Percentiles rank a stretch among this genome's conserved stretches.
These are phyloP conservation scores for Brachionus angularis DNA, from an alignment of 1,140 invertebrate species.

Conservation along the genomic window DNA sequence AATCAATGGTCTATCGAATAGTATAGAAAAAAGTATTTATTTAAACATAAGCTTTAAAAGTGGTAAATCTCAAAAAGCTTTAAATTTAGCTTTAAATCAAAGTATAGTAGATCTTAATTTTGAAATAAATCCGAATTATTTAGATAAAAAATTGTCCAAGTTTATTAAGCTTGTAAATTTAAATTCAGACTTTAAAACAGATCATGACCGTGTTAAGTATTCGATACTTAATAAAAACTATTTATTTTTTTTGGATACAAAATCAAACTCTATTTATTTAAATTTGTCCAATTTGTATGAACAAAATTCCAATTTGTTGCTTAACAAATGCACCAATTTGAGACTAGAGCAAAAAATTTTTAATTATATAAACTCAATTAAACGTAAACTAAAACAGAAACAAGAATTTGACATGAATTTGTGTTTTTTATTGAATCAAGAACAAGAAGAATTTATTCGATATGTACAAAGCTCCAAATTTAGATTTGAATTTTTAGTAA, in stretches of 20 bases:
- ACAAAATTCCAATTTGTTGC: neutral
- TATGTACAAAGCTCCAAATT: neutral
- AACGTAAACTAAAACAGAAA: neutral
- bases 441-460: neutral
- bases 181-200: neutral
- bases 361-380: neutral
- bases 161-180: neutral
- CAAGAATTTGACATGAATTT: neutral
- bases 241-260: neutral
- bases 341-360: neutral
- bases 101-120: conserved; percentile 2
- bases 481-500: conserved; percentile 16
- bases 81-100: neutral
- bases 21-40: too few relatives aligned
- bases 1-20: too few relatives aligned
- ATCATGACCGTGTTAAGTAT: neutral
- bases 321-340: neutral
- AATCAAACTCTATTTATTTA: neutral
- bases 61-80: neutral
- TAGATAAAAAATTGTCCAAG: neutral
- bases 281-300: neutral
- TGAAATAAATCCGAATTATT: neutral
- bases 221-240: neutral
- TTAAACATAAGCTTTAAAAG: too few relatives aligned
- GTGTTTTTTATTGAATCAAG: neutral